Evolutionary conservation across 2,888 invertebrate species (phyloP).

Genomic region (Spialia ferax): DNA sequence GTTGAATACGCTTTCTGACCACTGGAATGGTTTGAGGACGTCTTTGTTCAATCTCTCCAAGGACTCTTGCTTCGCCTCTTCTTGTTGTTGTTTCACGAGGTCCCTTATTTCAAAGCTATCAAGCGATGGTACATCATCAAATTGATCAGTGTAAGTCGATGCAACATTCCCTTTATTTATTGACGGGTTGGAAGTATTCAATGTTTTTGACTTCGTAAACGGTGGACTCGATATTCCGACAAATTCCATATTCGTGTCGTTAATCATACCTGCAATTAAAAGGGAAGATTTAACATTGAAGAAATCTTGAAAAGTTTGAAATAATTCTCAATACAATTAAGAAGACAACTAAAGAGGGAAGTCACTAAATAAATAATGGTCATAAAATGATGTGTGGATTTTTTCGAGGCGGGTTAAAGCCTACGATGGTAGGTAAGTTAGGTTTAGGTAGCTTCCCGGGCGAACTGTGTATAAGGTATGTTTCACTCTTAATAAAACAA

Average conservation of each 20-base stretch:
- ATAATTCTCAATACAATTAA: no score
- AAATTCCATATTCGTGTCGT: conserved; percentile 58
- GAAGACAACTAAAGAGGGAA: no score
- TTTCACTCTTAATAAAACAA: neutral
- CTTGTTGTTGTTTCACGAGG: conserved; percentile 70
- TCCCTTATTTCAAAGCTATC: conserved; percentile 72
- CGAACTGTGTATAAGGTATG: no score
- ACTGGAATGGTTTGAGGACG: conserved; percentile 88
- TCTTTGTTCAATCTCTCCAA: conserved; percentile 68
- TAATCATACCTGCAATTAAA: conserved; percentile 50
- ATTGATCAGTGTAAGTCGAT: conserved; percentile 74
- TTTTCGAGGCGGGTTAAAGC: no score
- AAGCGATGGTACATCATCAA: conserved; percentile 70
- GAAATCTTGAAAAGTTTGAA: no score
- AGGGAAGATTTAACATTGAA: neutral
- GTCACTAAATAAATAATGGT: no score
- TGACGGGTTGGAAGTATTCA: conserved; percentile 54
- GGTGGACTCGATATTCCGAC: conserved; percentile 75
- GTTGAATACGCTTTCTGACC: conserved; percentile 90
- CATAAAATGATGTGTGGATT: no score
- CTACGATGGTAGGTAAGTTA: no score
- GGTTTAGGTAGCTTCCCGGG: no score
- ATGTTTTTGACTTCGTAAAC: conserved; percentile 60
- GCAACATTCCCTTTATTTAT: conserved; percentile 77
- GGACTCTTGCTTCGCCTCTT: conserved; percentile 69